Base-by-base conservation (phyloP, 2,113 vertebrate genomes). In the Myxocyprinus asiaticus region DNA sequence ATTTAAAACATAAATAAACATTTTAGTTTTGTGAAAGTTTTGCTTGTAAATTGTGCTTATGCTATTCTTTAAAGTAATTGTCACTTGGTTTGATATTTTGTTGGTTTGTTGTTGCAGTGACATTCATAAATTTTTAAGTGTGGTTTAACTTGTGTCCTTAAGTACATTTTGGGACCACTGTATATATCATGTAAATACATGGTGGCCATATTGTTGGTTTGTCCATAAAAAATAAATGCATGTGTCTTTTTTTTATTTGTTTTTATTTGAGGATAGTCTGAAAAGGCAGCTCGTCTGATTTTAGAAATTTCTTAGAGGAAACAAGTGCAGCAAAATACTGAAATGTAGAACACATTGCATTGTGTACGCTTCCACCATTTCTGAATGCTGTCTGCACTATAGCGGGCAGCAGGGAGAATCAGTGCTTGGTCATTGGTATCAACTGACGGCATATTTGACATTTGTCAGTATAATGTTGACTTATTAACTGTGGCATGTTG, bases 301-400 rank as follows among this genome's bases (percentile, higher is more conserved):
- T 45, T 76, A n/a, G 4, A 75, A 9, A 17, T 6, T 43, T 33
- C 22, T 33, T 33, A 56, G 43, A 33, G 15, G 11, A 11, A 67
- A 48, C 15, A 43, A 45, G 63, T 58, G 73, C 68, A 72, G 58
- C 66, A 66, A 63, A 12, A 56, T 67, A 66, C 55, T 76, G 17
- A 70, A 62, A 17, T 66, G 59, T 44, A 69, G 14, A 61, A n/a
- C 33, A 78, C 10, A 63, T 76, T 58, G n/a, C 45, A 64, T 9
- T 56, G 56, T 51, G 55, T 15, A 15, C 45, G 66, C 70, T 69
- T 68, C 42, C 48, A 62, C 69, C 69, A 51, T 71, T 72, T 74
- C 68, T 74, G 50, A 80, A 64, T 66, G 81, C 56, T 17, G 62
- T 62, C 78, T 69, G 17, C 70, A 9, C 43, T 55, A 66, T 5